phyloP scores from a whole-genome alignment of 2,797 vertebrate genomes.

The Todus mexicanus region DNA sequence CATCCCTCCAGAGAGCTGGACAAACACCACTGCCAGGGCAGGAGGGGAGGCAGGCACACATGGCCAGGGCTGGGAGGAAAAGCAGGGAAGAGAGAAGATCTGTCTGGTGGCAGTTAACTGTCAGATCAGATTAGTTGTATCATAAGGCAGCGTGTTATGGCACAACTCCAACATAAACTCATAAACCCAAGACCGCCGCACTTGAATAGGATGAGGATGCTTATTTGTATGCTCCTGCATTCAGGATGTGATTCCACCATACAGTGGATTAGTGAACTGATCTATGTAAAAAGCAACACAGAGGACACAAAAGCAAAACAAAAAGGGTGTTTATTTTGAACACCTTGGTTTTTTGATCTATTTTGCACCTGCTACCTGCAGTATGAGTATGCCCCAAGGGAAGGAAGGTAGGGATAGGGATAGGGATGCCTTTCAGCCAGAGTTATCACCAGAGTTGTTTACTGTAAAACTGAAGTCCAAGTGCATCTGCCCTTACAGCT shows the following conservation, averaged over 20 bases:
- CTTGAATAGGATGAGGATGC: slow-evolving; percentile 16
- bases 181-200: background rate
- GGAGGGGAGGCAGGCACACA: background rate
- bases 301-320: background rate
- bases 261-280: background rate
- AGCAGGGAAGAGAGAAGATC: background rate
- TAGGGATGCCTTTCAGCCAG: background rate
- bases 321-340: background rate
- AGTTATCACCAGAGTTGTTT: background rate
- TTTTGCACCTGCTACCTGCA: background rate
- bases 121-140: slow-evolving; percentile 39
- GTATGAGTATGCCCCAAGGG: background rate
- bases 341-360: background rate
- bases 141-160: slow-evolving; percentile 12
- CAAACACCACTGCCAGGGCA: background rate
- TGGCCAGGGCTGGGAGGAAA: background rate
- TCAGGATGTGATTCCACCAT: background rate
- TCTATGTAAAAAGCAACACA: background rate
- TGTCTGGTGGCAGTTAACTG: slow-evolving; percentile 40
- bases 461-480: background rate
- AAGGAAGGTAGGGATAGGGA: background rate
- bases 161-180: slow-evolving; percentile 13
- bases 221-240: background rate
- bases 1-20: fast-evolving
- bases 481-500: background rate